phyloP scores from a whole-genome alignment of 1,140 invertebrate species.

The Solen grandis region DNA sequence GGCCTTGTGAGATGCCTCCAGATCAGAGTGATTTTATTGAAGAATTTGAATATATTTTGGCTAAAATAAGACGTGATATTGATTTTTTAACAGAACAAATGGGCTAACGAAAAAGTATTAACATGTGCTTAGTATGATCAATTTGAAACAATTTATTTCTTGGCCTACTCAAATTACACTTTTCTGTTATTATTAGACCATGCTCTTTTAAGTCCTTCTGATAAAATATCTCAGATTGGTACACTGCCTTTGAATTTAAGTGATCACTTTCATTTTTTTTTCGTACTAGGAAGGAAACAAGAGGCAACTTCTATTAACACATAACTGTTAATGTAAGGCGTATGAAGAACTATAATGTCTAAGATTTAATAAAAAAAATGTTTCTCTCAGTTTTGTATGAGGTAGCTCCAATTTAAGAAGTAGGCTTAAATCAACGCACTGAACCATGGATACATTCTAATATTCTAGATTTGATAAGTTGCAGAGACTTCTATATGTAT shows the following conservation, averaged over 20 bases:
- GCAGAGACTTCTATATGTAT: not conserved
- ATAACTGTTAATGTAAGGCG: slow-evolving; percentile 21
- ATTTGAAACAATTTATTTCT: slow-evolving; percentile 43
- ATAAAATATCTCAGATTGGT: slow-evolving; percentile 47
- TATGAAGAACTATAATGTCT: slow-evolving; percentile 23
- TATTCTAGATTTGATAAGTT: not conserved
- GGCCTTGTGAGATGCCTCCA: slow-evolving; percentile 28
- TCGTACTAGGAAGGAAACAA: slow-evolving; percentile 34
- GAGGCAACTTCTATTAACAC: not conserved
- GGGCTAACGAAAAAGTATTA: slow-evolving; percentile 27
- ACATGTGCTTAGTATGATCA: slow-evolving; percentile 21
- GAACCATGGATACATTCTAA: slow-evolving; percentile 33
- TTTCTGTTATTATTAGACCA: slow-evolving; percentile 39
- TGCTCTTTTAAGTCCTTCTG: slow-evolving; percentile 26
- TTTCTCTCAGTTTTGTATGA: slow-evolving; percentile 33
- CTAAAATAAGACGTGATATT: slow-evolving; percentile 38
- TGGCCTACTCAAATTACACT: too few species aligned
- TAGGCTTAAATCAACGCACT: slow-evolving; percentile 18
- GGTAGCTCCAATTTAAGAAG: slow-evolving; percentile 37
- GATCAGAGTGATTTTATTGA: slow-evolving; percentile 20
- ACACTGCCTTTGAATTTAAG: slow-evolving; percentile 40
- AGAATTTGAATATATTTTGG: slow-evolving; percentile 23
- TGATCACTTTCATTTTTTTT: slow-evolving; percentile 46
- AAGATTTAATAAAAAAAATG: slow-evolving; percentile 25
- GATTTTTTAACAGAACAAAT: slow-evolving; percentile 24